phyloP scores from a whole-genome alignment of 1,140 invertebrate species.

The Phenacoccus solenopsis region DNA sequence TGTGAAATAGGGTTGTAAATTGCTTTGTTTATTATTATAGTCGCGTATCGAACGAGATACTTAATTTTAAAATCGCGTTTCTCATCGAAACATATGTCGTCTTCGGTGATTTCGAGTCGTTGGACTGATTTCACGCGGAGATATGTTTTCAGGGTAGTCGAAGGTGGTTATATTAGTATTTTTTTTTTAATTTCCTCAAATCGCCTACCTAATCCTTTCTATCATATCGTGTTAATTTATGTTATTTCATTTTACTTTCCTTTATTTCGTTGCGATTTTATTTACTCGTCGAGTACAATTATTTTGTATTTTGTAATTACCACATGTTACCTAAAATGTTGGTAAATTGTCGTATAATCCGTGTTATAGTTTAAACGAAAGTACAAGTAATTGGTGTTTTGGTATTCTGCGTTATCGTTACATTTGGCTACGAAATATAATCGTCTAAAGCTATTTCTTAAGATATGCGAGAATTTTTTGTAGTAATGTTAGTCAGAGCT shows the following conservation, averaged over 20 bases:
- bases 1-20: too few species aligned
- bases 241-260: background rate
- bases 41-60: too few species aligned
- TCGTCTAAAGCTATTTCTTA: background rate
- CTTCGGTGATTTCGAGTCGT: too few species aligned
- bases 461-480: background rate
- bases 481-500: too few species aligned
- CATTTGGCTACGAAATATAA: background rate
- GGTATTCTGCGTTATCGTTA: background rate
- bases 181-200: background rate
- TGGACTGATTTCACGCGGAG: too few species aligned
- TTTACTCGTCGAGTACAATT: background rate
- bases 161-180: too few species aligned
- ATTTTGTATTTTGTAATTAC: background rate
- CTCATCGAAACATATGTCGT: too few species aligned
- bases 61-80: too few species aligned
- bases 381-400: background rate
- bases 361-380: background rate
- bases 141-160: too few species aligned
- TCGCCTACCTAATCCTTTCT: background rate
- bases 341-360: background rate
- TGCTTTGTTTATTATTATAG: too few species aligned
- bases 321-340: background rate
- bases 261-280: background rate
- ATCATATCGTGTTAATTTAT: background rate